These are phyloP conservation scores for Clistopyga incitator DNA, from an alignment of 2,888 invertebrate genomes.

Conservation along the genomic window DNA sequence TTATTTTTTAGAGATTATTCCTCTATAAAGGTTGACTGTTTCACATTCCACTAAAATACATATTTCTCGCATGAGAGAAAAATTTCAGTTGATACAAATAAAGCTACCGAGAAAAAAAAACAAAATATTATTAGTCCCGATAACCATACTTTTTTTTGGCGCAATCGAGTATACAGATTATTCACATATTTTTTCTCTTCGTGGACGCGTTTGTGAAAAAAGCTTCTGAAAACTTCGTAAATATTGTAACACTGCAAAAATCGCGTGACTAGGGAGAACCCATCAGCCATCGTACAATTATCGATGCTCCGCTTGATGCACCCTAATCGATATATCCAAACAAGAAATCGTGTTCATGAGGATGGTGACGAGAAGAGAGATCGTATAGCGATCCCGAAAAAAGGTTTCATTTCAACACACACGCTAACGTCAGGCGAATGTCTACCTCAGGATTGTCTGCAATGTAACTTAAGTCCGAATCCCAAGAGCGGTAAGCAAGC, in stretches of 20 bases:
- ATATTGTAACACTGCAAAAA: slow-evolving; percentile 4
- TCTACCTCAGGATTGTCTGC: slow-evolving; percentile 11
- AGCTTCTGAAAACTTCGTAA: slow-evolving; percentile 21
- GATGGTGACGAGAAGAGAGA: slow-evolving; percentile 27
- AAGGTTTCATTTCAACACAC: slow-evolving; percentile 24
- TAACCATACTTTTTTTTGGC: too few species aligned
- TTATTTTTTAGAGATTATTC: too few species aligned
- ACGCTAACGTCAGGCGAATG: slow-evolving; percentile 30
- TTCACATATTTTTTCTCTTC: too few species aligned
- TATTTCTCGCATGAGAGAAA: too few species aligned
- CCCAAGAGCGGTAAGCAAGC: slow-evolving; percentile 28
- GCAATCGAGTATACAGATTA: too few species aligned
- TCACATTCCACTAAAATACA: too few species aligned
- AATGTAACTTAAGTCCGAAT: slow-evolving; percentile 13
- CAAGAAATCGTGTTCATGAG: slow-evolving; percentile 27
- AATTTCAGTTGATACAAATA: too few species aligned
- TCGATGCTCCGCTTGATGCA: slow-evolving; percentile 28
- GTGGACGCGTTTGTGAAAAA: background rate
- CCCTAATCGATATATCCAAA: slow-evolving; percentile 31
- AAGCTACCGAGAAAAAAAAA: too few species aligned
- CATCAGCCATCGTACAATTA: background rate
- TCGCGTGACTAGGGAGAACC: slow-evolving; percentile 26
- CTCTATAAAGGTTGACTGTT: too few species aligned
- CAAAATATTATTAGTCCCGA: too few species aligned
- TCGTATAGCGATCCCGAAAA: slow-evolving; percentile 40